Conservation (phyloP, 1,140 invertebrate genomes). For the Dermatophagoides farinae region DNA sequence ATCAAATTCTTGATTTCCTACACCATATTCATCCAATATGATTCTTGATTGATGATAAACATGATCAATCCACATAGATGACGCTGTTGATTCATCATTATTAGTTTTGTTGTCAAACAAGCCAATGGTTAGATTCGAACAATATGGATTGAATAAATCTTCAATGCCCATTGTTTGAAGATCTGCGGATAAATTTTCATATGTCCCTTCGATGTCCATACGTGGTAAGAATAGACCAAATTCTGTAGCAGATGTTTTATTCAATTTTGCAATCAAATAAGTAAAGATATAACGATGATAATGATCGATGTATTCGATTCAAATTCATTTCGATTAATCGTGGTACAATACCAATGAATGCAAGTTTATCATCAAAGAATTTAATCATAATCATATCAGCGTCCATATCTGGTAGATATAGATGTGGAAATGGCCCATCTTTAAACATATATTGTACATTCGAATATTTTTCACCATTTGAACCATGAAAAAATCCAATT, state of each 20-base stretch:
- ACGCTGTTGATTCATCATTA: not conserved
- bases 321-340: not conserved
- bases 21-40: constrained; percentile 34
- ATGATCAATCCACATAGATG: constrained; percentile 16
- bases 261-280: not conserved
- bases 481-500: not conserved
- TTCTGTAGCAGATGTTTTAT: not conserved
- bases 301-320: not conserved
- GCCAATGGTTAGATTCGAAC: not conserved
- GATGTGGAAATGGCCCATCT: not conserved
- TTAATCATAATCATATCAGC: not conserved
- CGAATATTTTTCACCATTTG: not conserved
- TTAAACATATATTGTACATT: not conserved
- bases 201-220: no score
- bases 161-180: no score
- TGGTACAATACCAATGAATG: not conserved
- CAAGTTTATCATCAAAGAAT: not conserved
- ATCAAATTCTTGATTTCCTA: constrained; percentile 45
- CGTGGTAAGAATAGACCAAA: no score
- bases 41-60: constrained; percentile 34
- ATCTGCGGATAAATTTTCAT: no score
- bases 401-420: not conserved
- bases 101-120: not conserved
- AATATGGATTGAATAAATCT: no score
- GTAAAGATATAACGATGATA: not conserved